Evolutionary conservation across 2,888 invertebrate species (phyloP), one percentile per base, ranked within the genome.

Genomic region (Xestobium rufovillosum): DNA sequence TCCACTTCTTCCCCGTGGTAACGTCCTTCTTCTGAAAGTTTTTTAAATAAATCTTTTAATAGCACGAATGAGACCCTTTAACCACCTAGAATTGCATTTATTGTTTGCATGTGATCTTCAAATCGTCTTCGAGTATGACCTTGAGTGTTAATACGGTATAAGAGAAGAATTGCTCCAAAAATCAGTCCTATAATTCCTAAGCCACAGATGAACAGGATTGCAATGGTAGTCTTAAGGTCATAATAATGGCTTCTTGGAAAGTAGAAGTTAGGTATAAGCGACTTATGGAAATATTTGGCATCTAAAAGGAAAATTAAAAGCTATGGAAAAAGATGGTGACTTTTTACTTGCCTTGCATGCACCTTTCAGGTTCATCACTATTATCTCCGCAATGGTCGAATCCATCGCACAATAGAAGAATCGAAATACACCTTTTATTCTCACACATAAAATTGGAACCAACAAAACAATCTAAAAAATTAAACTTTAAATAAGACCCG

Each of bases 341-440:
- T n/a, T n/a, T n/a, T 33, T 26, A 35, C 17, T 40, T 48, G 70
- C 73, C 70, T 60, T 65, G 61, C 33, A 70, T 70, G 46, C 81
- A 82, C 31, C 73, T 69, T 1, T 69, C 60, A 1, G 75, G 73
- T 57, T 83, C 83, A 57, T 83, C 83, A 46, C 77, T 79, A 42
- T 72, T 72, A 56, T 83, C 83, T 1, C 83, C 83, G 49, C 84
- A 84, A 49, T 84, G 81, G 62, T 84, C 81, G 48, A 81, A 80
- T 4, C 81, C 80, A 59, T 85, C 83, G 56, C 84, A 84, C 36
- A 75, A 74, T 23, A 84, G 60, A 14, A 76, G 70, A 31, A 69
- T 70, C 1, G 78, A 73, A 49, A 83, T 78, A 56, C 84, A 84
- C 38, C 81, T 71, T 49, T 77, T 75, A 56, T 84, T 83, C 37